Evolutionary conservation across 2,797 vertebrate species (phyloP).

Genomic region (Notoglanidium macrostoma): DNA sequence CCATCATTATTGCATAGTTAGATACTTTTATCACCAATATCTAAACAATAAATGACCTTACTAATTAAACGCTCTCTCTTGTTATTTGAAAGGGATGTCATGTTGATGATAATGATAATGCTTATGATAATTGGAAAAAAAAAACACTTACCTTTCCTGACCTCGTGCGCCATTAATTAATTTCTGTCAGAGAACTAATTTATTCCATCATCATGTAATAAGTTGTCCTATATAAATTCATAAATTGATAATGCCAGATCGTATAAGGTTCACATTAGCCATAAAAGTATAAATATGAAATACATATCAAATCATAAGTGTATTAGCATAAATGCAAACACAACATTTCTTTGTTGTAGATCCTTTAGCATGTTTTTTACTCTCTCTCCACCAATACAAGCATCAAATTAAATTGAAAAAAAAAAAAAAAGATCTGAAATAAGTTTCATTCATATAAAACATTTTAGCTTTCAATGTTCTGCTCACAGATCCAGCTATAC

Average conservation of each 20-base stretch:
- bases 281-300: background rate
- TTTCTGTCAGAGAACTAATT: too few species aligned
- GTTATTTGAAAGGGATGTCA: too few species aligned
- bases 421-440: background rate
- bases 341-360: background rate
- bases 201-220: too few species aligned
- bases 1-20: too few species aligned
- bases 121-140: too few species aligned
- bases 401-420: background rate
- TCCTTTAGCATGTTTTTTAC: background rate
- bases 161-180: too few species aligned
- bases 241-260: background rate
- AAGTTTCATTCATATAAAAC: background rate
- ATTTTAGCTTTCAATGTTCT: background rate
- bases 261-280: background rate
- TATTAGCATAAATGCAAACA: background rate
- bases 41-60: too few species aligned
- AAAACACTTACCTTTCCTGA: too few species aligned
- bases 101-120: too few species aligned
- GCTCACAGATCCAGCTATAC: constrained; percentile 13
- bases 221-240: background rate
- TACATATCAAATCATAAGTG: background rate
- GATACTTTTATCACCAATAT: too few species aligned
- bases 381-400: background rate
- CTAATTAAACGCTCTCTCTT: too few species aligned